A percentile compares a stretch with the other conserved stretches of the same genome.
These are phyloP conservation scores for Acipenser ruthenus DNA, from an alignment of 2,797 vertebrate species.

Conservation along the genomic window DNA sequence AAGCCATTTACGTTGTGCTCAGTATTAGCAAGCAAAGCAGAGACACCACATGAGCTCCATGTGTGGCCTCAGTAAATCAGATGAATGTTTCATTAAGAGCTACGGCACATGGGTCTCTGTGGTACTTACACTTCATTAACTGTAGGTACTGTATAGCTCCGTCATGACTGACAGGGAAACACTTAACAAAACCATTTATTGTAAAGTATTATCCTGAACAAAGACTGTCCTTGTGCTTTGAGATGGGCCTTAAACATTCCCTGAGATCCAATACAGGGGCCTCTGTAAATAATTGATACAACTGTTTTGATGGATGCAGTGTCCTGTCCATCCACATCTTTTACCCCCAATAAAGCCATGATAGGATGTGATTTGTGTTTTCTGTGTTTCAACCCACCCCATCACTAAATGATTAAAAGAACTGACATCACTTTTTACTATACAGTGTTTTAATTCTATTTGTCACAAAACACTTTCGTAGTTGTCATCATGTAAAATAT, in stretches of 20 bases:
- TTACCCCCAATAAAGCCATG: no score
- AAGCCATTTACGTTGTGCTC: conserved; percentile 92
- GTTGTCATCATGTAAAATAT: no score
- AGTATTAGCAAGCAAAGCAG: conserved; percentile 71
- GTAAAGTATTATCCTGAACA: not conserved
- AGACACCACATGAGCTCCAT: conserved; percentile 60
- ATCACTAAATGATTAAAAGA: no score
- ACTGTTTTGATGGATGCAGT: no score
- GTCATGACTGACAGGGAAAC: conserved; percentile 64
- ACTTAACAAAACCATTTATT: conserved; percentile 26
- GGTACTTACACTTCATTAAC: conserved; percentile 83
- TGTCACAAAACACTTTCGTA: no score
- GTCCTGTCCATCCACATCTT: no score
- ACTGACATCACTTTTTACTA: no score
- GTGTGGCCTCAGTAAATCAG: conserved; percentile 1
- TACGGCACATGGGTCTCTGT: conserved; percentile 51
- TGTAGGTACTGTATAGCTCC: conserved; percentile 61
- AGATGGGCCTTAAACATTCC: not conserved
- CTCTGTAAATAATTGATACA: no score
- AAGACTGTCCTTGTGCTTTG: not conserved
- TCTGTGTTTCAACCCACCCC: no score
- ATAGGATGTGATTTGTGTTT: no score
- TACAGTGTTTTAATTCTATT: no score
- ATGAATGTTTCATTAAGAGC: conserved; percentile 2
- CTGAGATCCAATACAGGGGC: no score